Conservation (phyloP, 1,140 invertebrate species). For the Lepidurus apus region DNA sequence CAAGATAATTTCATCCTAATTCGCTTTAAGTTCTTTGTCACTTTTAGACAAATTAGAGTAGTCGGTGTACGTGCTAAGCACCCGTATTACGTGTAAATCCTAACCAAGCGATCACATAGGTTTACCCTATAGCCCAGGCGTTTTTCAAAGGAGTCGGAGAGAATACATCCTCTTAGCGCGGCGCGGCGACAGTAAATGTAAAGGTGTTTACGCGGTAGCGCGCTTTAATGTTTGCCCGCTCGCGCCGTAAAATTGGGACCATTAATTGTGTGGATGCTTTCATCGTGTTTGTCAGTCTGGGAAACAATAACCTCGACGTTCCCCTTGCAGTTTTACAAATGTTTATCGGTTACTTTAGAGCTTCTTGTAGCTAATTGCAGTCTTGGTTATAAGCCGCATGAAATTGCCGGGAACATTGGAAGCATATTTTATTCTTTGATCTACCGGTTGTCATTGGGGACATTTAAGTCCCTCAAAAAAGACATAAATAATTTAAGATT, state of each 20-base stretch:
- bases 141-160: neutral
- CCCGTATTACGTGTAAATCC: too few relatives aligned
- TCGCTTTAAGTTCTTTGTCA: too few relatives aligned
- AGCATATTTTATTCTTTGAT: neutral
- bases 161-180: neutral
- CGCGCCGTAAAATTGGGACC: neutral
- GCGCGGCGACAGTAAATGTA: neutral
- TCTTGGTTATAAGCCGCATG: neutral
- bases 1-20: too few relatives aligned
- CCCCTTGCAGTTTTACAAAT: neutral
- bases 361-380: neutral
- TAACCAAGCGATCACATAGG: neutral
- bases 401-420: neutral
- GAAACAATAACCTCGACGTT: neutral
- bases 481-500: neutral
- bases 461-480: neutral
- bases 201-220: constrained; percentile 14
- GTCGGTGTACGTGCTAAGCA: too few relatives aligned
- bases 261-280: constrained; percentile 10
- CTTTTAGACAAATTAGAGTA: too few relatives aligned
- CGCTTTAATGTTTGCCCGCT: constrained; percentile 10
- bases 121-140: neutral
- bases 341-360: neutral
- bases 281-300: constrained; percentile 1
- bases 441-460: neutral